phyloP scores from a whole-genome alignment of 2,797 vertebrate species.

The Scolopax bukidnonensis region DNA sequence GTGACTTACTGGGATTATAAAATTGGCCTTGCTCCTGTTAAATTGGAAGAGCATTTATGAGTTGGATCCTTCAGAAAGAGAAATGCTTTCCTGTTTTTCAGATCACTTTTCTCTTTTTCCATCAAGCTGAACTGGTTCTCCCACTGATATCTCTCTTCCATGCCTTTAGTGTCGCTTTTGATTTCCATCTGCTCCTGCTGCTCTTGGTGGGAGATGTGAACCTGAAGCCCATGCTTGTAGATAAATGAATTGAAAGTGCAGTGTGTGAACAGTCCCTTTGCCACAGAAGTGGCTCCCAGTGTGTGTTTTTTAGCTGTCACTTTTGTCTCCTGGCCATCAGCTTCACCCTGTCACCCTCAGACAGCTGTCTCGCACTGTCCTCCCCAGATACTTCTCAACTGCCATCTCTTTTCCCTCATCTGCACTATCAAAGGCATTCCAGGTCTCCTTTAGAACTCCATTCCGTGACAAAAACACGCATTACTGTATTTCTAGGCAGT shows the following conservation, averaged over 20 bases:
- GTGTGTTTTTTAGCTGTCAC: background rate
- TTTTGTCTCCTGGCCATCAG: background rate
- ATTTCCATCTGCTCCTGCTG: background rate
- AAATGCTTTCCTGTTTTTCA: background rate
- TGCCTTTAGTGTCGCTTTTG: background rate
- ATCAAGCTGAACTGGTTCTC: background rate
- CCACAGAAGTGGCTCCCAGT: background rate
- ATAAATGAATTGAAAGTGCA: background rate
- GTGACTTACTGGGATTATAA: background rate
- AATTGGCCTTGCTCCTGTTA: background rate
- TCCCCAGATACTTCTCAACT: background rate
- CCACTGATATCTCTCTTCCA: background rate
- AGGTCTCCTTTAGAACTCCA: background rate
- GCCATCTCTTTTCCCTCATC: background rate
- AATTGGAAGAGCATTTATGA: background rate
- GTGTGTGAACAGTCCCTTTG: background rate
- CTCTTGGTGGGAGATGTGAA: background rate
- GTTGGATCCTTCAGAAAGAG: background rate
- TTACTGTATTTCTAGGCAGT: background rate
- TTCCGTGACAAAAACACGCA: background rate
- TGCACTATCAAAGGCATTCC: background rate
- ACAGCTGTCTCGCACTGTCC: background rate
- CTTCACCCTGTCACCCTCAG: background rate
- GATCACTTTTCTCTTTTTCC: background rate
- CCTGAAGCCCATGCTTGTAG: background rate